These are phyloP conservation scores for Aphelocoma californica DNA, from an alignment of 2,797 vertebrate genomes.

Conservation along the genomic window DNA sequence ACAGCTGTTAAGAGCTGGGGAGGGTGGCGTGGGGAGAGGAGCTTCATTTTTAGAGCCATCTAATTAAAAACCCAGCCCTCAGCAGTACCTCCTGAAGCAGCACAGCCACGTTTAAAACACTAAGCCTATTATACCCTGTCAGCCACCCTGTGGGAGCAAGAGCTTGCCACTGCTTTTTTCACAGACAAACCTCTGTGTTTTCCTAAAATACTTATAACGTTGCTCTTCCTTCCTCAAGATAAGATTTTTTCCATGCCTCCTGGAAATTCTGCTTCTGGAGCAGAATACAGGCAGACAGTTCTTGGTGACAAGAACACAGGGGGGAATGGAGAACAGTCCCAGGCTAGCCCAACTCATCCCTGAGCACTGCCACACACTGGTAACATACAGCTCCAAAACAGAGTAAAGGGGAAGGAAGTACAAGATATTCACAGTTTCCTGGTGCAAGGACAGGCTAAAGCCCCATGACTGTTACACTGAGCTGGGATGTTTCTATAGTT, in stretches of 20 bases:
- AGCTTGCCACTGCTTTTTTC: background rate
- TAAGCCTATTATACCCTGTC: background rate
- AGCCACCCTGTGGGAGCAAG: background rate
- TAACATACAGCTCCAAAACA: background rate
- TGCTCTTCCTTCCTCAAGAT: background rate
- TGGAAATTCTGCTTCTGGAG: background rate
- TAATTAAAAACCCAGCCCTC: background rate
- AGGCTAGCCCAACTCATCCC: background rate
- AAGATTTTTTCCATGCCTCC: background rate
- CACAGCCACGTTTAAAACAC: background rate
- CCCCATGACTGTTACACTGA: rapidly evolving
- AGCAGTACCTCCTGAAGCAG: background rate
- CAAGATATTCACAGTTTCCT: background rate
- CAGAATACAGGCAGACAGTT: background rate
- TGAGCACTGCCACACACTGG: background rate
- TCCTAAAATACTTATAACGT: background rate
- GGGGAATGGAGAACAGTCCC: background rate
- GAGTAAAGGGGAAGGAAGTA: conserved; percentile 33
- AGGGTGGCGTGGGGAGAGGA: background rate
- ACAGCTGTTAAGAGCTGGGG: background rate
- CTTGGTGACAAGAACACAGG: background rate
- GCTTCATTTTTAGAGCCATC: background rate
- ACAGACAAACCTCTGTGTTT: background rate
- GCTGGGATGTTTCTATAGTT: background rate
- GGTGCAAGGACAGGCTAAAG: background rate